Percentiles rank a stretch among this genome's conserved stretches.
These are phyloP conservation scores for Drosophila subquinaria DNA, from an alignment of 2,888 invertebrate genomes.

Conservation along the genomic window DNA sequence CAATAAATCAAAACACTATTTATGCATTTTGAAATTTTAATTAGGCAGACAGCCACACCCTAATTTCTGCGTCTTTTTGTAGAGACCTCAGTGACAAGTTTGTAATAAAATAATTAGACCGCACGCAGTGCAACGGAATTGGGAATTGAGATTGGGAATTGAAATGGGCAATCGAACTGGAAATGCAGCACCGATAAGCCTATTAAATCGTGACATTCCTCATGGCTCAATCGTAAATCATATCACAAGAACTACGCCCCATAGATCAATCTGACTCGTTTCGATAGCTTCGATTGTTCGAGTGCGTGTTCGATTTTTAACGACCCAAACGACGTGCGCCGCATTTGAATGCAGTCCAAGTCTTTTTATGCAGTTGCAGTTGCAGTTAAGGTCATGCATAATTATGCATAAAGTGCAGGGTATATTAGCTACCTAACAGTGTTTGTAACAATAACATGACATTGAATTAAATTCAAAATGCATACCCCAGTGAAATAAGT, in stretches of 20 bases:
- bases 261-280: slow-evolving; percentile 72
- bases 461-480: too few species aligned
- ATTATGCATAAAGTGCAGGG: slow-evolving; percentile 18
- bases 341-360: slow-evolving; percentile 65
- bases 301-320: slow-evolving; percentile 82
- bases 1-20: slow-evolving; percentile 71
- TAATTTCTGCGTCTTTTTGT: background rate
- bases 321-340: slow-evolving; percentile 68
- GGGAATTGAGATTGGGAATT: slow-evolving; percentile 27
- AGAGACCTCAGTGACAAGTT: slow-evolving; percentile 48
- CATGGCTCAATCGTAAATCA: slow-evolving; percentile 81
- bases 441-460: too few species aligned
- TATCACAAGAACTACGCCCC: slow-evolving; percentile 48
- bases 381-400: slow-evolving; percentile 45
- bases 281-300: slow-evolving; percentile 66
- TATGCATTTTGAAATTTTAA: slow-evolving; percentile 73
- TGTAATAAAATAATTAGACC: slow-evolving; percentile 82
- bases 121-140: slow-evolving; percentile 65
- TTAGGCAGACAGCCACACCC: slow-evolving; percentile 55
- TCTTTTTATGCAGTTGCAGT: background rate
- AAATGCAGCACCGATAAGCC: slow-evolving; percentile 69
- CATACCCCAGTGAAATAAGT: too few species aligned
- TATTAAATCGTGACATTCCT: slow-evolving; percentile 81
- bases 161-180: slow-evolving; percentile 30
- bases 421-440: background rate